phyloP scores from a whole-genome alignment of 2,888 invertebrate species.

The Ganaspis brasiliensis region DNA sequence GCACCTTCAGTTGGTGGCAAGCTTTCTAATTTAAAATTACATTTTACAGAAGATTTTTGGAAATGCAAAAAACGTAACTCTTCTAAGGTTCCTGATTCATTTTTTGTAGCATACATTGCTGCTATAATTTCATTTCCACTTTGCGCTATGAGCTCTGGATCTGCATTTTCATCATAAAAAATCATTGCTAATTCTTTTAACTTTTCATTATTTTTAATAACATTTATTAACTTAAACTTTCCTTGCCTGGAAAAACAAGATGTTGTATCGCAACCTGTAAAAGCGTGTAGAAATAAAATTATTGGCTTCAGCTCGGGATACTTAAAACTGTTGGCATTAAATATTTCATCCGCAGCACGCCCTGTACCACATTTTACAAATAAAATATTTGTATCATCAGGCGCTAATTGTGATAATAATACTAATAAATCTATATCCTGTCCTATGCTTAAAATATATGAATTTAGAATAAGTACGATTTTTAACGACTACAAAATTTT shows the following conservation, averaged over 20 bases:
- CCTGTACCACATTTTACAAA: no score
- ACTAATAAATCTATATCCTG: no score
- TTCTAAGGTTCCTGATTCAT: not conserved
- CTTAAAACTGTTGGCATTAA: not conserved
- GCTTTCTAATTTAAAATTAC: slow-evolving; percentile 45
- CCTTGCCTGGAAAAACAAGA: not conserved
- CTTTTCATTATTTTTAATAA: not conserved
- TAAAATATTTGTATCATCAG: no score
- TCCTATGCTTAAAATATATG: no score
- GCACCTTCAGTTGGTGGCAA: no score
- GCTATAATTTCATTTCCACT: not conserved
- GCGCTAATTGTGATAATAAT: no score
- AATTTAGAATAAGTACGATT: no score
- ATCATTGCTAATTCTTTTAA: not conserved
- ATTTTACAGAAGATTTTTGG: slow-evolving; percentile 24
- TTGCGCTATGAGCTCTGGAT: not conserved
- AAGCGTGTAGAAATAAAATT: no score
- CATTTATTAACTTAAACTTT: not conserved
- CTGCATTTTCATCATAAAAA: not conserved
- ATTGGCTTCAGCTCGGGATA: no score
- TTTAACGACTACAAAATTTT: no score
- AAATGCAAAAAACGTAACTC: no score
- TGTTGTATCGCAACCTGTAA: no score
- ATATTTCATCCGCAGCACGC: not conserved
- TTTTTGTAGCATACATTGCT: not conserved